Evolutionary conservation across 2,113 vertebrate species (phyloP).

Genomic region (Dolichallabes microphthalmus): DNA sequence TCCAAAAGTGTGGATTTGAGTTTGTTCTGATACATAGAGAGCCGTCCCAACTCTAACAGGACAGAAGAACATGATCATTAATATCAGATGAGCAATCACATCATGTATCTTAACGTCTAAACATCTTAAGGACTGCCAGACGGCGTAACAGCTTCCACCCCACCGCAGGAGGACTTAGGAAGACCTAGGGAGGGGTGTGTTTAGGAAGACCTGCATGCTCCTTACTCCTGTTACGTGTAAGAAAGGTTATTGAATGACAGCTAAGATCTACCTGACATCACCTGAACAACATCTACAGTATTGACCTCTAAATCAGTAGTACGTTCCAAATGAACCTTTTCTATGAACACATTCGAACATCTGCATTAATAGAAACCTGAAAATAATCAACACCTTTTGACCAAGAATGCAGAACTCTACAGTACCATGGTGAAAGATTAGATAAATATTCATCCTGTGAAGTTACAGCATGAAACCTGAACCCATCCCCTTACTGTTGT

Average conservation of each 20-base stretch:
- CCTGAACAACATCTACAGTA: neutral
- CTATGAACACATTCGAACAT: neutral
- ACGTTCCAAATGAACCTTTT: neutral
- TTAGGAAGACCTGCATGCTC: too few relatives aligned
- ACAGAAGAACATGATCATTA: neutral
- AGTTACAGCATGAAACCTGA: neutral
- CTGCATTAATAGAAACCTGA: neutral
- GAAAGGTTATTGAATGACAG: too few relatives aligned
- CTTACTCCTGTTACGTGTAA: too few relatives aligned
- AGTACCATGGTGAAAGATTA: neutral
- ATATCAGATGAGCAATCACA: neutral
- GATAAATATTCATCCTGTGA: neutral
- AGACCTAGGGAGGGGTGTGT: too few relatives aligned
- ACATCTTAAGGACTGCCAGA: neutral
- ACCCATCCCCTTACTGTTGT: neutral
- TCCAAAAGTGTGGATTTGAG: neutral
- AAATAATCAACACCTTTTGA: neutral
- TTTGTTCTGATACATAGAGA: neutral
- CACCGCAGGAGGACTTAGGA: neutral
- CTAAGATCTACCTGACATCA: neutral
- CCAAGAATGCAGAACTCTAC: neutral
- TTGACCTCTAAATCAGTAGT: neutral
- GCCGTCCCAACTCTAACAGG: neutral
- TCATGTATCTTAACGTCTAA: neutral
- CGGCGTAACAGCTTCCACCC: neutral